Evolutionary conservation across 2,888 invertebrate genomes (phyloP), one percentile per base, ranked within the genome.

Genomic region (Drosophila mimica): DNA sequence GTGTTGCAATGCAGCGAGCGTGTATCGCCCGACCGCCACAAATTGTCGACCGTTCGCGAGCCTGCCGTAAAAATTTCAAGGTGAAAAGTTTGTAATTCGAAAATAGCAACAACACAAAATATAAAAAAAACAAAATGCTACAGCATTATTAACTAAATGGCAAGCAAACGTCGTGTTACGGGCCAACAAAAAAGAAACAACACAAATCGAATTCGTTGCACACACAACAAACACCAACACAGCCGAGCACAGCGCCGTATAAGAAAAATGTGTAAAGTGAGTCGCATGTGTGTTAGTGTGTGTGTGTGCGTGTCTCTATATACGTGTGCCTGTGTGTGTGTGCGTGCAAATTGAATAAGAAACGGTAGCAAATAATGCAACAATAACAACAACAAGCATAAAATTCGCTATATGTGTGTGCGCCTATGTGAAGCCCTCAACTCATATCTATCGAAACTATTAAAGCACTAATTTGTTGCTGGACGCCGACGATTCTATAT

Each of bases 321-420:
- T 72, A 73, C 65, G 65, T 67, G 68, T 56, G 25, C 48, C 31
- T 65, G 63, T 46, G 66, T 77, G 72, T 79, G 83, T 75, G 87
- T 86, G 81, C 68, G 87, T 87, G 87, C 87, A 82, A 88, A 83
- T 83, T 87, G 82, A 85, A 89, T 83, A 89, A 87, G 87, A 85
- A 86, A 85, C 89, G 82, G 76, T 76, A 79, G 79, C 83, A 83
- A 74, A 84, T 71, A 88, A 79, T 69, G 81, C 70, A 78, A 79
- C 51, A 52, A 49, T 13, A 25, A 36, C 54, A 46, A 70, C 86
- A 88, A 51, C 67, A 78, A 70, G 74, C 77, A 78, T 67, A 61
- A 79, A 74, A 79, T 74, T 49, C 36, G 61, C 61, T 70, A 79
- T 71, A 62, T 75, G 60, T 79, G 64, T 54, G 40, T 61, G 54